Percentiles rank a stretch among this genome's conserved stretches.
phyloP scores from a whole-genome alignment of 2,888 invertebrate species.

The Brachynemurus nebulosus region DNA sequence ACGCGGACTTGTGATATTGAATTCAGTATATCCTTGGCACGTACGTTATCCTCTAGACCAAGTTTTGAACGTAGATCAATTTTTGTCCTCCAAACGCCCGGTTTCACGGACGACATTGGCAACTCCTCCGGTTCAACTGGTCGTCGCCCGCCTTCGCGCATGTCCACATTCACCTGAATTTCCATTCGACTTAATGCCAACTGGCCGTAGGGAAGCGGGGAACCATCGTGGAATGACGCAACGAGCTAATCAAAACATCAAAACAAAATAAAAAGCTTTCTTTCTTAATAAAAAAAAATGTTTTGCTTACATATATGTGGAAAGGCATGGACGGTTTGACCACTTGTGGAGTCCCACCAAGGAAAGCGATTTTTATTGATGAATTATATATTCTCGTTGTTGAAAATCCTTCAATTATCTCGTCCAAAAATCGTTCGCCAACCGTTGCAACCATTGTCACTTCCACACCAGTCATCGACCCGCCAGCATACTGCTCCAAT shows the following conservation, averaged over 20 bases:
- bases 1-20: constrained; percentile 54
- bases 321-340: constrained; percentile 94
- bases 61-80: constrained; percentile 58
- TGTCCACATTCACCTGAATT: constrained; percentile 48
- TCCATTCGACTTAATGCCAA: constrained; percentile 51
- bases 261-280: neutral
- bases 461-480: constrained; percentile 62
- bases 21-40: constrained; percentile 47
- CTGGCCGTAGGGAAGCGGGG: constrained; percentile 52
- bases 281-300: neutral
- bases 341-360: constrained; percentile 84
- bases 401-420: constrained; percentile 74
- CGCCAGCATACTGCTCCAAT: constrained; percentile 44
- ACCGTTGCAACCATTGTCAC: constrained; percentile 73
- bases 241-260: constrained; percentile 45
- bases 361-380: constrained; percentile 64
- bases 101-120: constrained; percentile 47
- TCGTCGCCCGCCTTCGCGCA: constrained; percentile 46
- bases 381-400: constrained; percentile 81
- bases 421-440: constrained; percentile 75
- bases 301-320: constrained; percentile 58
- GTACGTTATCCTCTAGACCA: constrained; percentile 41
- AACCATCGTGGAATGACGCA: constrained; percentile 84
- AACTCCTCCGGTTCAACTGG: constrained; percentile 46
- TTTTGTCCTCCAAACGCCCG: constrained; percentile 71